Percentiles rank a stretch among this genome's conserved stretches.
Conservation (phyloP, 2,113 vertebrate genomes). For the Bungarus multicinctus region DNA sequence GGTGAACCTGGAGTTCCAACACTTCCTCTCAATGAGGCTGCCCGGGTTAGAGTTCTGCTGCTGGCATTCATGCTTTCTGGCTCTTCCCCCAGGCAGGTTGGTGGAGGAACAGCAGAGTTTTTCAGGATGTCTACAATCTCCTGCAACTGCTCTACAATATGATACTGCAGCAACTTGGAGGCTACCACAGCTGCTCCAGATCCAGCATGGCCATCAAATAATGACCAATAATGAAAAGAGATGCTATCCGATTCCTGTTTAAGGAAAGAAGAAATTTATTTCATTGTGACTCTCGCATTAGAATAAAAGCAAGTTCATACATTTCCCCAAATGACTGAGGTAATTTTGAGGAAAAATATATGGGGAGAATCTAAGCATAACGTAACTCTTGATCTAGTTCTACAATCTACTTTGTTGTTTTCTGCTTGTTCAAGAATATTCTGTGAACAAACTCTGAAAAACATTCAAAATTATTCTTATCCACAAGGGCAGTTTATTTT, state of each 20-base stretch:
- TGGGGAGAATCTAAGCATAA: not conserved
- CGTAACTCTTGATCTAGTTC: not conserved
- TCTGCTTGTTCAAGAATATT: not conserved
- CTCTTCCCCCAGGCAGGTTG: slow-evolving; percentile 90
- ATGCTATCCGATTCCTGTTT: slow-evolving; percentile 79
- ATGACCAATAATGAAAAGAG: slow-evolving; percentile 90
- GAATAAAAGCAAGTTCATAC: not conserved
- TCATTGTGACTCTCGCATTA: not conserved
- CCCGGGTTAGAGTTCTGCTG: slow-evolving; percentile 84
- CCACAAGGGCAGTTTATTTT: not conserved
- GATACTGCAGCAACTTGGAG: slow-evolving; percentile 87
- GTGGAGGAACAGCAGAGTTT: slow-evolving; percentile 74
- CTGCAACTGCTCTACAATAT: slow-evolving; percentile 88
- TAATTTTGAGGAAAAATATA: not conserved
- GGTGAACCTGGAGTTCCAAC: slow-evolving; percentile 88
- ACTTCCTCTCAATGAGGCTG: slow-evolving; percentile 84
- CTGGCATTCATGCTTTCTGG: slow-evolving; percentile 67
- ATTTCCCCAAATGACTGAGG: not conserved
- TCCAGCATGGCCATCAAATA: slow-evolving; percentile 96
- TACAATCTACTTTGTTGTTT: not conserved
- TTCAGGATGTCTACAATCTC: slow-evolving; percentile 88
- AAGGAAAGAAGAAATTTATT: slow-evolving; percentile 14
- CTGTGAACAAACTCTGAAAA: not conserved
- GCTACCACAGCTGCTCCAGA: slow-evolving; percentile 89
- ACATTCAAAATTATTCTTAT: not conserved